Percentiles rank a stretch among this genome's conserved stretches.
These are phyloP conservation scores for Drosophila tanythrix DNA, from an alignment of 2,888 invertebrate genomes.

Conservation along the genomic window DNA sequence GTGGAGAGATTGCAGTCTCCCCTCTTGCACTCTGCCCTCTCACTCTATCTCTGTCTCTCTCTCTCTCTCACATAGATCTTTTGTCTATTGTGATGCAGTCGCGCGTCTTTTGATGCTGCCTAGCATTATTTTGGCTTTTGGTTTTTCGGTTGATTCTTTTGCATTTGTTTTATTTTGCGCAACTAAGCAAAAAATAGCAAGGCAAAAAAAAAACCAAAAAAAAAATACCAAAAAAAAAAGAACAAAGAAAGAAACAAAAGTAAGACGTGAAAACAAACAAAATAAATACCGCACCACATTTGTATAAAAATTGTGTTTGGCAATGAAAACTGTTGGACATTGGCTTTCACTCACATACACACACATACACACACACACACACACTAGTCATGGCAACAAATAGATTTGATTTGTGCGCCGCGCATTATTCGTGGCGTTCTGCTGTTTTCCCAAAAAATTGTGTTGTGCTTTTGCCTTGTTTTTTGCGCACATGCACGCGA, in stretches of 20 bases:
- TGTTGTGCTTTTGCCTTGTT: constrained; percentile 47
- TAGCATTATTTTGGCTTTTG: constrained; percentile 43
- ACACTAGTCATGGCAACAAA: constrained; percentile 3
- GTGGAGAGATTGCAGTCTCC: constrained; percentile 16
- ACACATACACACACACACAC: constrained; percentile 10
- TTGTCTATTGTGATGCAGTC: constrained; percentile 33
- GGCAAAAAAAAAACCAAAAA: constrained; percentile 4
- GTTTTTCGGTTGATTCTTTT: constrained; percentile 15
- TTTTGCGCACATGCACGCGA: constrained; percentile 39
- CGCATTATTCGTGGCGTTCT: constrained; percentile 59
- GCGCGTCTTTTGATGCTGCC: constrained; percentile 46
- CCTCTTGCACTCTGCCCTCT: not conserved
- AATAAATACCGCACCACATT: constrained; percentile 51
- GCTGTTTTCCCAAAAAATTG: constrained; percentile 38
- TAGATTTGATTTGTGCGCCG: constrained; percentile 16
- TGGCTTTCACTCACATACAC: constrained; percentile 41
- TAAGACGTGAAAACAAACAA: constrained; percentile 14
- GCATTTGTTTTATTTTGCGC: constrained; percentile 48
- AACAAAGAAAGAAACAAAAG: not conserved
- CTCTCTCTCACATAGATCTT: not conserved
- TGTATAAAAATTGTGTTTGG: constrained; percentile 68
- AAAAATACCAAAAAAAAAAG: not conserved
- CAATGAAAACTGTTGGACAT: constrained; percentile 69
- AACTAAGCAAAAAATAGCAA: constrained; percentile 44
- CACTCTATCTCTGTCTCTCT: not conserved